A percentile compares a stretch with the other conserved stretches of the same genome.
Conservation (phyloP, 2,797 vertebrate species). For the Choloepus didactylus region DNA sequence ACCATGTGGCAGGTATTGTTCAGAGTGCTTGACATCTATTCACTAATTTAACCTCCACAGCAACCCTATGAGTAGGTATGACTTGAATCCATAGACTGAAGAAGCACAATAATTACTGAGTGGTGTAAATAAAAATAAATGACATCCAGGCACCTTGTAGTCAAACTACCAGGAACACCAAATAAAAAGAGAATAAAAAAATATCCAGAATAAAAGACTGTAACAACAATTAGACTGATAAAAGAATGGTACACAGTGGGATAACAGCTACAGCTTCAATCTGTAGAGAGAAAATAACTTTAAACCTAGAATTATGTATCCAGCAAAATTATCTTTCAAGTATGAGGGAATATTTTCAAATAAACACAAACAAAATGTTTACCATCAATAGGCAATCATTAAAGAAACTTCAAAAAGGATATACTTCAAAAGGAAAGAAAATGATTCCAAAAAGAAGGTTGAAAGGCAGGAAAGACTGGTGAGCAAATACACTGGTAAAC, state of each 20-base stretch:
- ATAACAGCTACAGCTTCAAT: background rate
- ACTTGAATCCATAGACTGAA: background rate
- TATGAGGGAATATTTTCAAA: background rate
- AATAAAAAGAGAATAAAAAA: background rate
- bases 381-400: background rate
- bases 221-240: background rate
- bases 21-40: background rate
- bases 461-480: background rate
- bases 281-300: background rate
- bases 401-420: background rate
- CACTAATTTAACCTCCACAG: background rate
- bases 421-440: background rate
- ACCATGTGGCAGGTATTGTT: background rate
- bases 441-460: background rate
- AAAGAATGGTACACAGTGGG: background rate
- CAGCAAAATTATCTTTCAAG: background rate
- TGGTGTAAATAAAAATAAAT: conserved; percentile 22
- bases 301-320: background rate
- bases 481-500: background rate
- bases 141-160: background rate
- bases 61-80: background rate
- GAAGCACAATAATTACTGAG: background rate
- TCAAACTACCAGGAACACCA: background rate
- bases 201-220: background rate
- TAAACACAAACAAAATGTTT: conserved; percentile 15